Evolutionary conservation across 2,113 vertebrate genomes (phyloP).

Genomic region (Rhea pennata): DNA sequence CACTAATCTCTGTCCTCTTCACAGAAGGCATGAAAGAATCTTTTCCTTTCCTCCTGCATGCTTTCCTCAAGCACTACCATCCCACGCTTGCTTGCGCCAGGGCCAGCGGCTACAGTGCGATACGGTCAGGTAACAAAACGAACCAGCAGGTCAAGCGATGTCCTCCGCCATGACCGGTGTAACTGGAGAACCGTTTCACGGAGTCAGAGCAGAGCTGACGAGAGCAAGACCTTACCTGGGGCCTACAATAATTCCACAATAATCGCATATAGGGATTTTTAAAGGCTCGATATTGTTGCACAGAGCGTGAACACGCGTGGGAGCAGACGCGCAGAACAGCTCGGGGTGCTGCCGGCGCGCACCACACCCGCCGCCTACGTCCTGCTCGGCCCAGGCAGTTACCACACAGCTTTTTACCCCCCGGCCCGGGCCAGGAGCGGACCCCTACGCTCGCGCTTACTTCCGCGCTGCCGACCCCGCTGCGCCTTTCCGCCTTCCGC

Average conservation of each 20-base stretch:
- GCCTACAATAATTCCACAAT: fast-evolving
- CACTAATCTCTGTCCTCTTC: neutral
- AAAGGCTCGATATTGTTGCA: fast-evolving
- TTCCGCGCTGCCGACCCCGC: too few relatives aligned
- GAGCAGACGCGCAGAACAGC: too few relatives aligned
- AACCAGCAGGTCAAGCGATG: fast-evolving
- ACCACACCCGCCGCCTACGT: too few relatives aligned
- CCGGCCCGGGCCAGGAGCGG: too few relatives aligned
- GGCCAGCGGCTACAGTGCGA: fast-evolving
- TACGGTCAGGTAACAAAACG: fast-evolving
- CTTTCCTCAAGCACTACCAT: neutral
- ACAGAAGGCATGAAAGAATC: neutral
- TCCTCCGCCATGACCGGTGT: fast-evolving
- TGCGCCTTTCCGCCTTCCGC: too few relatives aligned
- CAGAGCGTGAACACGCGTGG: too few relatives aligned
- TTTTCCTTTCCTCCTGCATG: neutral
- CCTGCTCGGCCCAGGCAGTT: too few relatives aligned
- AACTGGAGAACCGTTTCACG: fast-evolving
- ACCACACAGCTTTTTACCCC: too few relatives aligned
- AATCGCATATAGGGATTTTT: fast-evolving
- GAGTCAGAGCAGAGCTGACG: fast-evolving
- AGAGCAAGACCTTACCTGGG: fast-evolving
- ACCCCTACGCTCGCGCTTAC: too few relatives aligned
- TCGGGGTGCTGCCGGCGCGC: too few relatives aligned
- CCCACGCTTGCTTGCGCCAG: too few relatives aligned